Evolutionary conservation across 2,888 invertebrate genomes (phyloP).

Genomic region (Drosophila imparisetae): DNA sequence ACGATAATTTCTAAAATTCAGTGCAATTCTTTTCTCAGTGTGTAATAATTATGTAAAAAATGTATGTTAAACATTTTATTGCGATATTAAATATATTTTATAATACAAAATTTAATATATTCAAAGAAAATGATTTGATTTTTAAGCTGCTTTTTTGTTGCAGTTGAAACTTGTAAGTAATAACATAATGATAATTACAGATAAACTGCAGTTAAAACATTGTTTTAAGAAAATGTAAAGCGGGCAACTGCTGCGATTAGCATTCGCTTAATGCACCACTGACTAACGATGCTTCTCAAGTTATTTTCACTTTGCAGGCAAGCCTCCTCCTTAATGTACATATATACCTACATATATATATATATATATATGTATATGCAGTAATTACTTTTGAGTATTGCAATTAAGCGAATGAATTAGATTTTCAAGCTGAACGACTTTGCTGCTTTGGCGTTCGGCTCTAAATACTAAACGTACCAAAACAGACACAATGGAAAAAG

Average conservation of each 20-base stretch:
- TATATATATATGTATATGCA: constrained; percentile 16
- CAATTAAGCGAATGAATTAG: constrained; percentile 67
- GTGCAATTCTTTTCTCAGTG: neutral
- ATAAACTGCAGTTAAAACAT: neutral
- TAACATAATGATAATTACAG: neutral
- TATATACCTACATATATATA: neutral
- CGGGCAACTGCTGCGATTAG: constrained; percentile 33
- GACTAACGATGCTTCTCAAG: constrained; percentile 47
- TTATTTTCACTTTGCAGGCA: constrained; percentile 54
- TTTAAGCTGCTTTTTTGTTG: neutral
- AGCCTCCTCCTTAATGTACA: neutral
- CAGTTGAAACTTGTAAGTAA: neutral
- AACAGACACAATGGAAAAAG: constrained; percentile 17
- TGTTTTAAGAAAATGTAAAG: constrained; percentile 12
- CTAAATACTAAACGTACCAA: constrained; percentile 66
- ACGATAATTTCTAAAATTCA: neutral
- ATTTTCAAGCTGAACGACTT: constrained; percentile 82
- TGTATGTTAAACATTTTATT: neutral
- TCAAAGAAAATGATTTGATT: neutral
- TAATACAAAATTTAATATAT: neutral
- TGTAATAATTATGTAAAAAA: neutral
- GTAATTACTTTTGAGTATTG: constrained; percentile 58
- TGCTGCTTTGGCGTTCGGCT: constrained; percentile 70
- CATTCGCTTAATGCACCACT: constrained; percentile 56
- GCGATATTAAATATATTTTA: neutral